These are phyloP conservation scores for Seriola dumerili DNA, from an alignment of 2,113 vertebrate genomes.

Conservation along the genomic window DNA sequence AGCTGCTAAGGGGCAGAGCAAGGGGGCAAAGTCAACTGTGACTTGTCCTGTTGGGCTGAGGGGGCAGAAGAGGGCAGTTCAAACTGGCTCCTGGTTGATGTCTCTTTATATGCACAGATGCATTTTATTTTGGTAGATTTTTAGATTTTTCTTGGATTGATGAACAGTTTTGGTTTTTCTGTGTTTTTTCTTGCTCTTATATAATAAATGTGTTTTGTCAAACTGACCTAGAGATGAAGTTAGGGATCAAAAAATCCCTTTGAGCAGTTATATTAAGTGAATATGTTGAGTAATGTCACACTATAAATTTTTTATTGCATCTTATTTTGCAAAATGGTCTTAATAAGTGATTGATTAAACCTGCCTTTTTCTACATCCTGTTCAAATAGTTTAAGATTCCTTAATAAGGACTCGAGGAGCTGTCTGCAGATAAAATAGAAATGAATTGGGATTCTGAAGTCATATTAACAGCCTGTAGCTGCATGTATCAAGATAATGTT, in stretches of 20 bases:
- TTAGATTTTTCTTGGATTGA: neutral
- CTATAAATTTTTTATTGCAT: neutral
- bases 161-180: neutral
- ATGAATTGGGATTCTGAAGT: conserved; percentile 52
- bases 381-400: conserved; percentile 11
- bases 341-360: neutral
- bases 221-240: neutral
- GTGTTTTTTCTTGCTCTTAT: too few relatives aligned
- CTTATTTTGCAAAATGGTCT: conserved; percentile 1
- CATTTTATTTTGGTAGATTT: neutral
- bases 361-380: neutral
- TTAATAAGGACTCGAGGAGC: conserved; percentile 12
- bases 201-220: neutral
- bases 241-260: neutral
- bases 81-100: conserved; percentile 35
- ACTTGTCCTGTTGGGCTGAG: conserved; percentile 55
- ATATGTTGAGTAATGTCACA: neutral
- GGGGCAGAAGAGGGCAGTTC: conserved; percentile 50
- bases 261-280: neutral
- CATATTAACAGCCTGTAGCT: conserved; percentile 56
- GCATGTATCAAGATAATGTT: conserved; percentile 64
- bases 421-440: conserved; percentile 49
- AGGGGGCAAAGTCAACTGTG: conserved; percentile 79
- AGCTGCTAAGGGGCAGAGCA: conserved; percentile 64
- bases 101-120: neutral